Percentiles rank a stretch among this genome's conserved stretches.
Evolutionary conservation across 2,888 invertebrate species (phyloP).

Genomic region (Nowickia ferox): DNA sequence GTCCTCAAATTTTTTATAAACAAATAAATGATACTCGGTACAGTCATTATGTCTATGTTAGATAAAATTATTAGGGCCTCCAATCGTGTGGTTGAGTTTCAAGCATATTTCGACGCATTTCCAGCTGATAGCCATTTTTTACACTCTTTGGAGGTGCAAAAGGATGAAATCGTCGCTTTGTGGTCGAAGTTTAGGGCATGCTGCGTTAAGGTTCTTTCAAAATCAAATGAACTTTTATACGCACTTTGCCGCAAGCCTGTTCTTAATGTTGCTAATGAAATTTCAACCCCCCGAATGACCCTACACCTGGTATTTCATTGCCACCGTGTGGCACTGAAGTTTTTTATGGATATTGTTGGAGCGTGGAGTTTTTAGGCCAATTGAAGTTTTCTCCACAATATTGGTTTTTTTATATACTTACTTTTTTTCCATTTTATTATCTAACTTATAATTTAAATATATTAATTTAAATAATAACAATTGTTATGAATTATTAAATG

Average conservation of each 20-base stretch:
- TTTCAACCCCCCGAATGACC: neutral
- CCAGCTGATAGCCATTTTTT: neutral
- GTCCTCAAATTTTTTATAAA: too few species aligned
- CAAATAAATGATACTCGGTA: neutral
- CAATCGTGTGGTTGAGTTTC: conserved; percentile 17
- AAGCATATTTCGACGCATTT: conserved; percentile 4
- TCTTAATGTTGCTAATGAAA: neutral
- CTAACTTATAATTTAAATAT: too few species aligned
- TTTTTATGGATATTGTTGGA: too few species aligned
- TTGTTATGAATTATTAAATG: too few species aligned
- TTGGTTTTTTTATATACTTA: too few species aligned
- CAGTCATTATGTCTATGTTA: neutral
- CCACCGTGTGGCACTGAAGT: conserved; percentile 34
- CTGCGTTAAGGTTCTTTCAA: conserved; percentile 8
- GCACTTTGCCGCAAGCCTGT: neutral
- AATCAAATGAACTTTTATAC: conserved; percentile 12
- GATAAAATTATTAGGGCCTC: conserved; percentile 9
- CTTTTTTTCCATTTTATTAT: too few species aligned
- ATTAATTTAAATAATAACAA: too few species aligned
- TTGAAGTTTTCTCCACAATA: too few species aligned
- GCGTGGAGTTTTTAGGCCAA: too few species aligned
- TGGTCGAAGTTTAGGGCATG: neutral
- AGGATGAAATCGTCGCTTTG: conserved; percentile 20
- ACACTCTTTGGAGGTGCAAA: conserved; percentile 21
- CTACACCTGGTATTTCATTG: neutral